Evolutionary conservation across 2,888 invertebrate genomes (phyloP).

Genomic region (Euphydryas editha): DNA sequence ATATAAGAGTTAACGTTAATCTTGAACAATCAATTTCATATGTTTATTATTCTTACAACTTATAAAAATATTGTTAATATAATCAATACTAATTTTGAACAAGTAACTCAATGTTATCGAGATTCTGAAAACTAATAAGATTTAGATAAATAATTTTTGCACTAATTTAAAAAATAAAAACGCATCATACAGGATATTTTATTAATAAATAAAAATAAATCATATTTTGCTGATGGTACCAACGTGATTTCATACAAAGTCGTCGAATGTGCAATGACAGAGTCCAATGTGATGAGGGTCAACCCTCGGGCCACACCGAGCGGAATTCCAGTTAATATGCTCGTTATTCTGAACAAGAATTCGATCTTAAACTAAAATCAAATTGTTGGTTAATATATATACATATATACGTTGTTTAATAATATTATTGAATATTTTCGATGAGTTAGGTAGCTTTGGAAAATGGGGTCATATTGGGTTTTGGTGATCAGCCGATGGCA

Average conservation of each 20-base stretch:
- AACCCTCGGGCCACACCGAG: conserved; percentile 58
- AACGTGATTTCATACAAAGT: conserved; percentile 52
- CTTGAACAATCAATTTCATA: too few species aligned
- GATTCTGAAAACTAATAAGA: too few species aligned
- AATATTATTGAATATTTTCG: neutral
- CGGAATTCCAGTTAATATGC: conserved; percentile 73
- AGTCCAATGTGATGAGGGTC: conserved; percentile 75
- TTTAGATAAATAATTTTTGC: too few species aligned
- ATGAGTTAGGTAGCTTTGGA: neutral
- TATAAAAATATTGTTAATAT: too few species aligned
- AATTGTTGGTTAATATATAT: conserved; percentile 5
- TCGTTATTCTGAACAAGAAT: conserved; percentile 61
- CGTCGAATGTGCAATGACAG: conserved; percentile 72
- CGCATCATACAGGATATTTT: too few species aligned
- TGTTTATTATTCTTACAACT: too few species aligned
- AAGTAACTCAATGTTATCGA: too few species aligned
- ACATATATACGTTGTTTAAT: neutral
- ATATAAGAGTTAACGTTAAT: too few species aligned
- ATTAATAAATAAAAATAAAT: neutral
- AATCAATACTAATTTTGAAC: too few species aligned
- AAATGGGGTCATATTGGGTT: too few species aligned
- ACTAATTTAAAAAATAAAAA: too few species aligned
- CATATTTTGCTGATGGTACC: conserved; percentile 18
- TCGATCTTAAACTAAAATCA: conserved; percentile 45
- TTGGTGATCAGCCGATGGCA: too few species aligned